Evolutionary conservation across 2,113 vertebrate genomes (phyloP).

Genomic region (Montifringilla adamsi): DNA sequence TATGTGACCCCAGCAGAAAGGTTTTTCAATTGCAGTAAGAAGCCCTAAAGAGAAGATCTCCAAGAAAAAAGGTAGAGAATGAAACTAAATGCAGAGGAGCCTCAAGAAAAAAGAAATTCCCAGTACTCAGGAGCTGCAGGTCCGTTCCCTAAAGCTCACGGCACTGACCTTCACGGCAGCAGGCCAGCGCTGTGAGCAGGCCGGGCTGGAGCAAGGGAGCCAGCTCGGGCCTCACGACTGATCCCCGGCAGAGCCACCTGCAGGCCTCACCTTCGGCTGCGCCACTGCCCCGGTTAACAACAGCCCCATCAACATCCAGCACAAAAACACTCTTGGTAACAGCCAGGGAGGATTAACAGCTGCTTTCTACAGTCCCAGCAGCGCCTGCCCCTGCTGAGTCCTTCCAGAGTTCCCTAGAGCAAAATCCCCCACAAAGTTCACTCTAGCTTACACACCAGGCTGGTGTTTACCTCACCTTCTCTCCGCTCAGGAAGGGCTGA

Average conservation of each 20-base stretch:
- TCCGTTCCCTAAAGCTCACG: neutral
- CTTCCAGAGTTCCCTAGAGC: neutral
- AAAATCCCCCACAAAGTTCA: neutral
- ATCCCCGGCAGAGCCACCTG: neutral
- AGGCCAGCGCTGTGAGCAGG: no score
- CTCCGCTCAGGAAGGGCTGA: neutral
- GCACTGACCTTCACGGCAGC: accelerated
- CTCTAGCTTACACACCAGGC: accelerated
- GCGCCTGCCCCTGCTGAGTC: neutral
- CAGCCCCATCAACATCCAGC: neutral
- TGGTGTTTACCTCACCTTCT: neutral
- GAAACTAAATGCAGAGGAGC: accelerated
- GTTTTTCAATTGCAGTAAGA: neutral
- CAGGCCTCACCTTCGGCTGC: accelerated
- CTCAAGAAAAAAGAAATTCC: neutral
- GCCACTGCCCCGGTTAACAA: neutral
- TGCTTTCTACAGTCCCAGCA: neutral
- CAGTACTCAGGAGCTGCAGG: neutral
- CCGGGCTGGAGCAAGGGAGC: accelerated
- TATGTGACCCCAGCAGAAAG: accelerated
- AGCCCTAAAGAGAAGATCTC: neutral
- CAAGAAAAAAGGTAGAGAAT: accelerated
- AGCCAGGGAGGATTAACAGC: neutral
- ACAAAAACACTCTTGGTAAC: accelerated
- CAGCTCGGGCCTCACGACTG: neutral